phyloP scores from a whole-genome alignment of 2,888 invertebrate species.

The Biston betularia region DNA sequence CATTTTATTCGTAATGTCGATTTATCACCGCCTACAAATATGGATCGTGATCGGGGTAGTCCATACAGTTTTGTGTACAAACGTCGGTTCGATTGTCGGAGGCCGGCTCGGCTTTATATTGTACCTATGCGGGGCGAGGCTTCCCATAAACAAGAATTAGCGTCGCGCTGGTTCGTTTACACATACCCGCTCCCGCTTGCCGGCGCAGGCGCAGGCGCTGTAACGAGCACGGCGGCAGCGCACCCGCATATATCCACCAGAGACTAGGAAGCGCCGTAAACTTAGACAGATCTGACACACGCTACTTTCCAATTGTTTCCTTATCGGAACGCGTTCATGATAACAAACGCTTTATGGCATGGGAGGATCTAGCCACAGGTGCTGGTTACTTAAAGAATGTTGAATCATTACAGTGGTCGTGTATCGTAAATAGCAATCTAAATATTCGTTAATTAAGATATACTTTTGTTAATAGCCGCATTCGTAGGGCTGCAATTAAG shows the following conservation, averaged over 20 bases:
- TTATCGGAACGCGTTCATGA: constrained; percentile 54
- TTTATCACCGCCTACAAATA: constrained; percentile 57
- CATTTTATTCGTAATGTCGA: constrained; percentile 58
- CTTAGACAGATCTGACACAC: constrained; percentile 69
- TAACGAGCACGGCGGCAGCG: constrained; percentile 61
- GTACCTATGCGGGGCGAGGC: constrained; percentile 69
- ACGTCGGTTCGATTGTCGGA: constrained; percentile 69
- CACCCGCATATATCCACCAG: constrained; percentile 67
- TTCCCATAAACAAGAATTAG: constrained; percentile 84
- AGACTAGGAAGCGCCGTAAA: constrained; percentile 76
- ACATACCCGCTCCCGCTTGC: constrained; percentile 77
- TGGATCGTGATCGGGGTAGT: constrained; percentile 61
- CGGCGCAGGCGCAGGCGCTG: constrained; percentile 65
- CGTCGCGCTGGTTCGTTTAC: constrained; percentile 82
- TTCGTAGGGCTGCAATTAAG: constrained; percentile 39
- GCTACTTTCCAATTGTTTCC: constrained; percentile 68
- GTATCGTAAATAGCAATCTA: constrained; percentile 43
- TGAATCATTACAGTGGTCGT: constrained; percentile 35
- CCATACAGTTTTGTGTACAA: constrained; percentile 62
- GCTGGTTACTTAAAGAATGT: constrained; percentile 31
- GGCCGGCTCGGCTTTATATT: constrained; percentile 67
- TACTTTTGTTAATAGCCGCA: constrained; percentile 33
- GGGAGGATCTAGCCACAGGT: constrained; percentile 32
- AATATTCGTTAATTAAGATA: constrained; percentile 38
- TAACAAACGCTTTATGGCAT: constrained; percentile 49